Percentiles rank a stretch among this genome's conserved stretches.
These are phyloP conservation scores for Eriosoma lanigerum DNA, from an alignment of 1,140 invertebrate species.

Conservation along the genomic window DNA sequence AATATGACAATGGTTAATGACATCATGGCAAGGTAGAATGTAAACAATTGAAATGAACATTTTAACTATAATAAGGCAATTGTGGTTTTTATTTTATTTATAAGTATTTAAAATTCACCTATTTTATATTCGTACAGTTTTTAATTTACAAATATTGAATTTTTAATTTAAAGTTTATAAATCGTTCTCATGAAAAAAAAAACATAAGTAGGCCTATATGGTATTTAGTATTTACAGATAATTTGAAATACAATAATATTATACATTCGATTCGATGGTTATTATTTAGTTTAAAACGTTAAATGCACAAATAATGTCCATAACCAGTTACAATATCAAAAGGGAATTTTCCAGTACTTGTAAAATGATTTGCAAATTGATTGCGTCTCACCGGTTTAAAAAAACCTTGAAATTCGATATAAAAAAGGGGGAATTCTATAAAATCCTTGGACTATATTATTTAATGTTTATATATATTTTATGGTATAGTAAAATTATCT, in stretches of 20 bases:
- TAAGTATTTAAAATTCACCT: no score
- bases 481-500: slow-evolving; percentile 2
- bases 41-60: no score
- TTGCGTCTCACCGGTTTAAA: background rate
- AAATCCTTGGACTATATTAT: slow-evolving; percentile 47
- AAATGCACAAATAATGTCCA: slow-evolving; percentile 8
- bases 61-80: no score
- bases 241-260: slow-evolving; percentile 3
- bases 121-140: no score
- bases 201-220: background rate
- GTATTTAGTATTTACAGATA: slow-evolving; percentile 11
- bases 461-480: background rate
- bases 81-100: no score
- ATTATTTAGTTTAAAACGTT: slow-evolving; percentile 10
- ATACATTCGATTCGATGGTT: slow-evolving; percentile 21
- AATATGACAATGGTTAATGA: no score
- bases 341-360: background rate
- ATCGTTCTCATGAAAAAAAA: background rate
- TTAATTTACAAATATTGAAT: no score
- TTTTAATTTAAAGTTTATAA: no score
- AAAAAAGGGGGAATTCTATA: slow-evolving; percentile 30
- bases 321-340: slow-evolving; percentile 22
- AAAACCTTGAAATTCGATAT: slow-evolving; percentile 41
- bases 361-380: slow-evolving; percentile 31
- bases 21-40: no score